Evolutionary conservation across 2,888 invertebrate species (phyloP).

Genomic region (Nasonia oneida): DNA sequence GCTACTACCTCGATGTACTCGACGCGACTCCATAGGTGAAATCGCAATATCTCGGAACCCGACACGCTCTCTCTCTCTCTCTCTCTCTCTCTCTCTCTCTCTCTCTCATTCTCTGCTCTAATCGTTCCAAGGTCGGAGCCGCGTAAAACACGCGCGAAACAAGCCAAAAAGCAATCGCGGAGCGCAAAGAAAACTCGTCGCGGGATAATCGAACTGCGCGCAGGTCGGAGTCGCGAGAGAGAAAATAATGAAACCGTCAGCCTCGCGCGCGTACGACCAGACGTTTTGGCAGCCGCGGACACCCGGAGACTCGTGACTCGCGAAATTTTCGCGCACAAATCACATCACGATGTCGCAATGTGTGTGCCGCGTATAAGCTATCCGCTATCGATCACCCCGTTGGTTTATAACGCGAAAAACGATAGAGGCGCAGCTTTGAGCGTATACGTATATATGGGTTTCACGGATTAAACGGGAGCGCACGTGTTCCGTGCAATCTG

Average conservation of each 20-base stretch:
- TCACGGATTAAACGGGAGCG: background rate
- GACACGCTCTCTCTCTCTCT: constrained; percentile 5
- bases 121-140: constrained; percentile 32
- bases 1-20: background rate
- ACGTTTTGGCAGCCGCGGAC: constrained; percentile 43
- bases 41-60: constrained; percentile 12
- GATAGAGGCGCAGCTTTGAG: background rate
- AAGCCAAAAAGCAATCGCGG: background rate
- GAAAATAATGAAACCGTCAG: constrained; percentile 55
- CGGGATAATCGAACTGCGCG: background rate
- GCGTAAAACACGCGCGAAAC: constrained; percentile 8
- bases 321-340: constrained; percentile 53
- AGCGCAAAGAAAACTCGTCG: constrained; percentile 9
- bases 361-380: too few species aligned
- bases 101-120: constrained; percentile 18
- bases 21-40: background rate
- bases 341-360: constrained; percentile 41
- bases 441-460: background rate
- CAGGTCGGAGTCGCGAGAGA: background rate
- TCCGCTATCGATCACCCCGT: background rate
- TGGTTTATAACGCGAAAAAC: constrained; percentile 3
- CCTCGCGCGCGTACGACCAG: constrained; percentile 44
- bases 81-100: background rate
- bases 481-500: background rate
- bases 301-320: background rate